A percentile compares a stretch with the other conserved stretches of the same genome.
These are phyloP conservation scores for Pelobates cultripes DNA, from an alignment of 2,797 vertebrate genomes.

Conservation along the genomic window DNA sequence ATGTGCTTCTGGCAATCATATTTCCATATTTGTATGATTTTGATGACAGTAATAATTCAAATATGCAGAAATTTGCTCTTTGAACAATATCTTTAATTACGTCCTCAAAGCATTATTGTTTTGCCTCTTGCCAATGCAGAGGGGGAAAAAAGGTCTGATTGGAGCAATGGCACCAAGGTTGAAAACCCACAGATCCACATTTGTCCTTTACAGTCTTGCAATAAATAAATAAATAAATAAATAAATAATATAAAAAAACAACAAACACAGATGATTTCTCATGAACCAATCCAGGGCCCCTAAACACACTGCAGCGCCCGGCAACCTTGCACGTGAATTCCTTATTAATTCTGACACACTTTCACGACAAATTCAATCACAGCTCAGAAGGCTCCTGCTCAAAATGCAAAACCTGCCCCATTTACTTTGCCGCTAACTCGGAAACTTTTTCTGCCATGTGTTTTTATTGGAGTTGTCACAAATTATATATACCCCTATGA, in stretches of 20 bases:
- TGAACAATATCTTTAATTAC: constrained; percentile 99
- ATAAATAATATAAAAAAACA: too few relatives aligned
- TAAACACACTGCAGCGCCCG: constrained; percentile 80
- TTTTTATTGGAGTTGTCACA: constrained; percentile 89
- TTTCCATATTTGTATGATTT: constrained; percentile 99
- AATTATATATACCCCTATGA: constrained; percentile 84
- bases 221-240: constrained; percentile 63
- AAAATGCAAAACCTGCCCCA: constrained; percentile 86
- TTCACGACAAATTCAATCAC: constrained; percentile 96
- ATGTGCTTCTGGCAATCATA: constrained; percentile 99
- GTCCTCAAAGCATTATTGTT: constrained; percentile 99
- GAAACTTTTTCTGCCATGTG: constrained; percentile 86
- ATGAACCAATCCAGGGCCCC: constrained; percentile 78
- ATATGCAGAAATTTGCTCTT: constrained; percentile 99
- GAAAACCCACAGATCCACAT: constrained; percentile 74
- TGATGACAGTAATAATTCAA: constrained; percentile 99
- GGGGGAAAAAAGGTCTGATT: constrained; percentile 71
- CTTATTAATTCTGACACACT: constrained; percentile 98
- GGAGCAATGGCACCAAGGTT: constrained; percentile 83
- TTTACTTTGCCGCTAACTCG: constrained; percentile 84
- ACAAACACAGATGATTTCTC: constrained; percentile 74
- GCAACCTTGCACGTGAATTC: constrained; percentile 84
- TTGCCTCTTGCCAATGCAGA: constrained; percentile 85
- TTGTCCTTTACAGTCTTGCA: constrained; percentile 77
- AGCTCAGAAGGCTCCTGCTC: constrained; percentile 86